Conservation (phyloP, 2,888 invertebrate genomes). For the Anaspis maculata region DNA sequence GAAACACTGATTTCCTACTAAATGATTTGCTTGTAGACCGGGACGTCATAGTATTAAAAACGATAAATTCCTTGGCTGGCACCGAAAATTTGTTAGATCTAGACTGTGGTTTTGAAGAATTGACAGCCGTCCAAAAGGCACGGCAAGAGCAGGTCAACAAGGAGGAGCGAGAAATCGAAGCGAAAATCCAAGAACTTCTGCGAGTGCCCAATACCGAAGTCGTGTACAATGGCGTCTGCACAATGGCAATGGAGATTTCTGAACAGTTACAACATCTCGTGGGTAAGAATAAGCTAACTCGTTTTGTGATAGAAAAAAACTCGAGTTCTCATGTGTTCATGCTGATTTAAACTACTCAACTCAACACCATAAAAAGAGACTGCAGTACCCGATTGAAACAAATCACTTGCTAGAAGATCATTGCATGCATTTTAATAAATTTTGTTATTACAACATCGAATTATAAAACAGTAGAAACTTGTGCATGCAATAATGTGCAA, state of each 20-base stretch:
- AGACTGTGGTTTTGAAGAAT: constrained; percentile 65
- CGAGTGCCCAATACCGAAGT: constrained; percentile 54
- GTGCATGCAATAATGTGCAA: too few relatives aligned
- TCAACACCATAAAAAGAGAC: too few relatives aligned
- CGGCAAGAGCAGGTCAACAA: constrained; percentile 55
- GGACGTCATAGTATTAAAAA: constrained; percentile 36
- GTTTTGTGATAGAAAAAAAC: too few relatives aligned
- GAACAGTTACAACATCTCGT: constrained; percentile 25
- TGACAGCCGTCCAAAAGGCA: constrained; percentile 57
- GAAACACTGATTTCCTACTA: constrained; percentile 1
- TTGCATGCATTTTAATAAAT: too few relatives aligned
- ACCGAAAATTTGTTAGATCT: constrained; percentile 48
- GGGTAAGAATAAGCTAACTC: too few relatives aligned
- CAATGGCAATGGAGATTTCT: constrained; percentile 53
- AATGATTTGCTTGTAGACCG: constrained; percentile 25
- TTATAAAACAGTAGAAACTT: too few relatives aligned
- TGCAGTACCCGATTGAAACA: too few relatives aligned
- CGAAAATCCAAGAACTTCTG: constrained; percentile 51
- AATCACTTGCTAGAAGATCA: too few relatives aligned
- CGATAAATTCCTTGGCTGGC: constrained; percentile 22
- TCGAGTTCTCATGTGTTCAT: too few relatives aligned
- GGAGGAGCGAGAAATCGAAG: constrained; percentile 58
- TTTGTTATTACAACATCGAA: too few relatives aligned
- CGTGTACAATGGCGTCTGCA: constrained; percentile 58
- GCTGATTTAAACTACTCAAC: too few relatives aligned